Conservation (phyloP, 2,888 invertebrate genomes). For the Sipunculus nudus region DNA sequence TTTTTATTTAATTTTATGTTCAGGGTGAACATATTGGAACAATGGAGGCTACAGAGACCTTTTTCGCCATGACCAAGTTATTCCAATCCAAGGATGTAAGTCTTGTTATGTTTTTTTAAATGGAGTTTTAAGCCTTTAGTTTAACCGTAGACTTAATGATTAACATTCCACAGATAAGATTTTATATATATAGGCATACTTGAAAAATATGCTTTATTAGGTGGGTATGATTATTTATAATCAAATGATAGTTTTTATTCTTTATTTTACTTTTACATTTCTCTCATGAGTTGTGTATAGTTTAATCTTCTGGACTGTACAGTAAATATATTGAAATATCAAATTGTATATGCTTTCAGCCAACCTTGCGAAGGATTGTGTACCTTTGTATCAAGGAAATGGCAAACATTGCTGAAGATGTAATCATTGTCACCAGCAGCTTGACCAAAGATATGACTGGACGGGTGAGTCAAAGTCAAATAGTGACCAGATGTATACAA, state of each 20-base stretch:
- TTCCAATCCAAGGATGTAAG: constrained; percentile 94
- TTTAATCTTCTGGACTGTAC: too few relatives aligned
- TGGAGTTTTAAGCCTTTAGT: too few relatives aligned
- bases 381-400: constrained; percentile 92
- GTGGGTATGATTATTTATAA: too few relatives aligned
- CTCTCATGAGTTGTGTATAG: too few relatives aligned
- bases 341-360: too few relatives aligned
- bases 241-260: too few relatives aligned
- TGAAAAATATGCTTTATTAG: too few relatives aligned
- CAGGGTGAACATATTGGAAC: constrained; percentile 89
- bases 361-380: constrained; percentile 89
- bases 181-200: too few relatives aligned
- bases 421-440: constrained; percentile 96
- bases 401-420: constrained; percentile 94
- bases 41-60: constrained; percentile 97
- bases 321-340: too few relatives aligned
- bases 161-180: too few relatives aligned
- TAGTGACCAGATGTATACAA: neutral
- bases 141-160: too few relatives aligned
- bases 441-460: constrained; percentile 99
- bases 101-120: constrained; percentile 11
- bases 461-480: constrained; percentile 35
- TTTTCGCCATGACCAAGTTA: constrained; percentile 99
- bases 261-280: too few relatives aligned
- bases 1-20: constrained; percentile 20